Evolutionary conservation across 2,113 vertebrate species (phyloP), one percentile per base, ranked within the genome.

Genomic region (Pipa parva): DNA sequence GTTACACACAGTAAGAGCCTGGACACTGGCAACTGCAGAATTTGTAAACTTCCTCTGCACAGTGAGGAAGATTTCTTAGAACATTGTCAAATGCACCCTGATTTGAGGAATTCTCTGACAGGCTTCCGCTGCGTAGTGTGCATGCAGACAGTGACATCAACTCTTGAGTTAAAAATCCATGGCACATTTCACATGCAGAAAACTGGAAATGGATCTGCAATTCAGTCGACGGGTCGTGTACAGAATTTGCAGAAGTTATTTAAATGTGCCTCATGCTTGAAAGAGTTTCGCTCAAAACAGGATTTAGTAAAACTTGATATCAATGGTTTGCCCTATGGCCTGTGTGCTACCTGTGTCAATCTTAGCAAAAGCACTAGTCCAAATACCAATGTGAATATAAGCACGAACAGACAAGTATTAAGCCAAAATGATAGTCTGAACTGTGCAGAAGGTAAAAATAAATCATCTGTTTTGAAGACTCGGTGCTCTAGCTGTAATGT

Each of bases 121-220:
- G 96, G 97, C 63, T 99, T 99, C 75, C 95, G 97, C 74, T 99
- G 97, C 17, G 96, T 99, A 63, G 97, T 99, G 28, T 99, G 97
- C 86, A 99, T 99, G 97, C 97, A 99, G 85, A 99, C 97, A 0
- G 97, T 99, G 79, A 99, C 97, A 51, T 99, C 97, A 66, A 99
- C 97, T 0, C 85, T 99, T 82, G 97, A 99, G 78, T 91, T 99
- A 59, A 99, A 99, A 90, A 99, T 99, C 77, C 97, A 99, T 0
- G 97, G 97, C 78, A 99, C 97, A 5, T 99, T 99, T 80, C 97
- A 99, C 87, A 99, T 94, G 97, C 95, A 98, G 80, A 98, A 99
- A 82, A 97, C 97, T 8, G 90, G 94, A 71, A 91, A 88, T 6
- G 92, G 90, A 63, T 85, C 92, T 0, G 75, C 88, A 0, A 82